Base-by-base conservation (phyloP, 2,888 invertebrate species). In the Meghimatium bilineatum region DNA sequence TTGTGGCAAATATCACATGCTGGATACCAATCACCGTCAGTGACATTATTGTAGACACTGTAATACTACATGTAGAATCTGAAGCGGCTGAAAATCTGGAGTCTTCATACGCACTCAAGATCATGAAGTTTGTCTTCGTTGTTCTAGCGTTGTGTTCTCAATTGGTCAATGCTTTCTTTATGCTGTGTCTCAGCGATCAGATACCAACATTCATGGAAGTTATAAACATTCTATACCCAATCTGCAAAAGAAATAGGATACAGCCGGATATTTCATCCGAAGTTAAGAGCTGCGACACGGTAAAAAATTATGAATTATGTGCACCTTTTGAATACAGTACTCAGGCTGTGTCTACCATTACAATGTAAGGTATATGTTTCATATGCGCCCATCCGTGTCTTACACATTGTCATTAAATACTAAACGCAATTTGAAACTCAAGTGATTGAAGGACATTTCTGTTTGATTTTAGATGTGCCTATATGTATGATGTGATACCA, bases 1-100 rank as follows among this genome's bases (percentile, higher is more conserved):
- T 74, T 10, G 49, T 29, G 17, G 49, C 17, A 0, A 74, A 52
- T 20, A 52, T 74, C 14, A 74, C 74, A 1, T 74, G 74, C 26
- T 74, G 74, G 74, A 52, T 74, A 32, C 74, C 74, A 1, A 3
- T 74, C 10, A 49, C 49, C 1, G 38, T 74, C 26, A 74, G 74
- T 52, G 74, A 74, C 26, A 52, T 74, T 17, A 44, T 74, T 49
- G 17, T 74, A 12, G 74, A 74, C 52, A 74, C 52, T 17, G 32
- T 29, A 12, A 12, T 52, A 17, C 74, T 74, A 20, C 29, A 49
- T 12, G 29, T 32, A 6, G n/a, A 74, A 3, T n/a, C 14, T 20
- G 49, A 74, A 3, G 20, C 44, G 1, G 52, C 74, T 26, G 52
- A 74, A n/a, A 49, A n/a, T 1, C 49, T 74, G 52, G 49, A 74